Evolutionary conservation across 2,888 invertebrate genomes (phyloP).

Genomic region (Lasioglossum morio): DNA sequence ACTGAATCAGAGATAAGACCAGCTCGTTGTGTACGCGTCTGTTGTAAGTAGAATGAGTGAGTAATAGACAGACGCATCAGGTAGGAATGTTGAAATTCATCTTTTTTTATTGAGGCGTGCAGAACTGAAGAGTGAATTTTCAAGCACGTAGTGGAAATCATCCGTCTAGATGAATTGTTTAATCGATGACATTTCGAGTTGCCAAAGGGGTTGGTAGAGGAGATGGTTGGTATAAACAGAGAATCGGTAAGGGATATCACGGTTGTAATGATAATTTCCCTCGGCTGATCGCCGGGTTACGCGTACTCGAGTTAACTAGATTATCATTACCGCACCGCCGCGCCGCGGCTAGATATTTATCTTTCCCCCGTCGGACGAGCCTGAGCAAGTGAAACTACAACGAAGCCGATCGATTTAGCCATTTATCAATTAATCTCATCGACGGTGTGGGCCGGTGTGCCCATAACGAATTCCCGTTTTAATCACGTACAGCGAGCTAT

Average conservation of each 20-base stretch:
- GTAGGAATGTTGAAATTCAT: background rate
- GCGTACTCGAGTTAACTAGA: slow-evolving; percentile 63
- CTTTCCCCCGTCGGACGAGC: slow-evolving; percentile 52
- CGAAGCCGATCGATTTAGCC: slow-evolving; percentile 70
- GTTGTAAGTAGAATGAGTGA: background rate
- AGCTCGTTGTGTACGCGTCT: background rate
- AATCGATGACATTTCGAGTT: background rate
- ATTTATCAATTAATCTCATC: slow-evolving; percentile 80
- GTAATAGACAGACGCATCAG: background rate
- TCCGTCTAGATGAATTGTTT: background rate
- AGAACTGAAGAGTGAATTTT: background rate
- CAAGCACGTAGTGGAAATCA: background rate
- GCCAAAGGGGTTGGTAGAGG: too few species aligned
- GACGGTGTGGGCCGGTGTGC: slow-evolving; percentile 64
- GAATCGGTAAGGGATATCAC: slow-evolving; percentile 51
- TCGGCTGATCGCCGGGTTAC: slow-evolving; percentile 54
- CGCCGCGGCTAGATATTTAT: slow-evolving; percentile 65
- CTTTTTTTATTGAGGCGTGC: background rate
- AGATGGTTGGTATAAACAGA: background rate
- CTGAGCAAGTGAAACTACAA: slow-evolving; percentile 67
- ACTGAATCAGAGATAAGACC: background rate
- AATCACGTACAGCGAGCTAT: slow-evolving; percentile 72
- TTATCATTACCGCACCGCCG: slow-evolving; percentile 63
- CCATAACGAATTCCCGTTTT: slow-evolving; percentile 74
- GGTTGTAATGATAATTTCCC: slow-evolving; percentile 60